Base-by-base conservation (phyloP, 2,797 vertebrate genomes). In the Sebastes iracundus region DNA sequence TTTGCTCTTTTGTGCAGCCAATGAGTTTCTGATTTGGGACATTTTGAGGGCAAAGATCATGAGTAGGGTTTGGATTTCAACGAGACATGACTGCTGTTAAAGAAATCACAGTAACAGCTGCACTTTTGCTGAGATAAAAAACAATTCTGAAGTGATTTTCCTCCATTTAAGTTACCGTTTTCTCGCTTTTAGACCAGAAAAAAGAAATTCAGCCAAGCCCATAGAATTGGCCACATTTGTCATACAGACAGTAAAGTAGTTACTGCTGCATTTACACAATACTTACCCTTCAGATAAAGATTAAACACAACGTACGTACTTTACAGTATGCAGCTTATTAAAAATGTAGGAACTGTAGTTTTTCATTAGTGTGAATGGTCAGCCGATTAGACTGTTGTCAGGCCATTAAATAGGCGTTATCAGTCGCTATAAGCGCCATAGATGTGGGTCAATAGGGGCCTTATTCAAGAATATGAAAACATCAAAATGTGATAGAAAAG, bases 401-500 rank as follows among this genome's bases (percentile, higher is more conserved):
- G 42, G 42, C 42, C 16, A 46, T 46, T 46, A 46, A 46, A 18
- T 46, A 46, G 42, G 42, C 7, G 3, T 46, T 46, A 46, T 46
- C 42, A 46, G 2, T 46, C 3, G 42, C 16, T 46, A 18, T 46
- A 1, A 46, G 42, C 16, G 4, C 7, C 42, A 7, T 46, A 7
- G 42, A 46, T 18, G 16, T 46, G 16, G 16, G 42, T 46, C 42
- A 18, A 18, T 46, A 46, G 16, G 16, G 42, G 42, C 42, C 42
- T 18, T 46, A 18, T 0, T 46, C 2, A 77, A 64, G 18, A 46
- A 75, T 13, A 42, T n/a, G 11, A 72, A 75, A 3, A 61, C 61
- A 65, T 68, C 30, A 32, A 49, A 27, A 58, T 52, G 12, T 73
- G 30, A 80, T 71, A 82, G 12, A 77, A 75, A 84, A 78, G 30